Percentiles rank a stretch among this genome's conserved stretches.
Evolutionary conservation across 2,113 vertebrate species (phyloP).

Genomic region (Anser brachyrhynchus): DNA sequence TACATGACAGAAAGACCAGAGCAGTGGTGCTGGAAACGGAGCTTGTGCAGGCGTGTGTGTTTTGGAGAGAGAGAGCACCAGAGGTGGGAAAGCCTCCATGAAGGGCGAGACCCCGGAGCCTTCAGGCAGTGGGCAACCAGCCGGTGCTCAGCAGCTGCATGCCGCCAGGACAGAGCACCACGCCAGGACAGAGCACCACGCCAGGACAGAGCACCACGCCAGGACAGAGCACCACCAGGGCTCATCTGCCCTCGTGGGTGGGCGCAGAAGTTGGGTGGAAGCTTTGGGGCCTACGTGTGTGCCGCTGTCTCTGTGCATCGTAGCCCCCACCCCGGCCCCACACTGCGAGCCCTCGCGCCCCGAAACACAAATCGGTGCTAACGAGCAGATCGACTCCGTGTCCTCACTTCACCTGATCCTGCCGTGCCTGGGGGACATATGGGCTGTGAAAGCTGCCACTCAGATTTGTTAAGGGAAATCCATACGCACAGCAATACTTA

Average conservation of each 20-base stretch:
- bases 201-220: background rate
- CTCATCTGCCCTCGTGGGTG: accelerated
- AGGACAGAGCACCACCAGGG: background rate
- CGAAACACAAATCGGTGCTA: background rate
- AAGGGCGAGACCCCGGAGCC: background rate
- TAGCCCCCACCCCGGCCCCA: accelerated
- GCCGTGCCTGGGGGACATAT: background rate
- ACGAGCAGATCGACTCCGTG: background rate
- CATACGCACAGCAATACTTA: background rate
- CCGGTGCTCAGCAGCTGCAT: background rate
- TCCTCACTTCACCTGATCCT: constrained; percentile 30
- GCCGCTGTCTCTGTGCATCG: background rate
- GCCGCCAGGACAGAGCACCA: background rate
- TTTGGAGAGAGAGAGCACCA: background rate
- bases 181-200: no score
- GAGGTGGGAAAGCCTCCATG: background rate
- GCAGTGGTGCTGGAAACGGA: background rate
- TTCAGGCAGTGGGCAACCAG: background rate
- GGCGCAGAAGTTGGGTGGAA: background rate
- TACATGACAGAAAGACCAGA: background rate
- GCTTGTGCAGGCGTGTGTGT: accelerated
- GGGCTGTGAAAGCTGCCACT: background rate
- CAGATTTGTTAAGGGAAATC: constrained; percentile 4
- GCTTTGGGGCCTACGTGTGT: background rate
- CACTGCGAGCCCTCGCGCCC: background rate